Percentiles rank a stretch among this genome's conserved stretches.
These are phyloP conservation scores for Eurystomus gularis DNA, from an alignment of 2,113 vertebrate genomes.

Conservation along the genomic window DNA sequence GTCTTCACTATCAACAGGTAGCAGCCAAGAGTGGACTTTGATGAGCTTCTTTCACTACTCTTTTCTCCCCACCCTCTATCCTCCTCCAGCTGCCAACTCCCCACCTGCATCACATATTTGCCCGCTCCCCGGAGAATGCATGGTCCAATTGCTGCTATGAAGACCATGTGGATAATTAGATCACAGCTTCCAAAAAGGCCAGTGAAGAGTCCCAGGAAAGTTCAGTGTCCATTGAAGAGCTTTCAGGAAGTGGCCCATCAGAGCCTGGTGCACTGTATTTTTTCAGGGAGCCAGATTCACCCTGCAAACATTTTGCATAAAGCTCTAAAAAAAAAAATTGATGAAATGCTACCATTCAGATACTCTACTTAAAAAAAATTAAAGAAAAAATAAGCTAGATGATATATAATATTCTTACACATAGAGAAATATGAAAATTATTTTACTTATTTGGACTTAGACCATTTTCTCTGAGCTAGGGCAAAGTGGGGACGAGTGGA, in stretches of 20 bases:
- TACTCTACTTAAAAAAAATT: neutral
- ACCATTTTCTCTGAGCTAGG: neutral
- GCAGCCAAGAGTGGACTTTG: conserved; percentile 64
- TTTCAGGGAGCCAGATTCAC: neutral
- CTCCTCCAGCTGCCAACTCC: neutral
- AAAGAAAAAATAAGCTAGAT: neutral
- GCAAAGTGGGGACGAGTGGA: neutral
- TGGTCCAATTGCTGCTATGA: neutral
- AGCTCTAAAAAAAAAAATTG: neutral
- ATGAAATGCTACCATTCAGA: neutral
- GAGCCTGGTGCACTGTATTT: neutral
- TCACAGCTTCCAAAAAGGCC: neutral
- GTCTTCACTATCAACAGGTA: conserved; percentile 82
- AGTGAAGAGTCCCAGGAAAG: neutral
- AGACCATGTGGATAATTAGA: neutral
- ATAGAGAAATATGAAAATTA: neutral
- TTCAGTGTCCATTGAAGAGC: neutral
- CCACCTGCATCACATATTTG: neutral
- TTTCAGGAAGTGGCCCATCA: neutral
- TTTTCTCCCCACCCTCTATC: conserved; percentile 6
- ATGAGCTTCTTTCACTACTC: conserved; percentile 72
- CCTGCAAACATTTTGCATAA: neutral
- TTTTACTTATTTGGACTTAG: neutral
- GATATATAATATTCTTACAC: neutral
- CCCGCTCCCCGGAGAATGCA: neutral